Percentiles rank a stretch among this genome's conserved stretches.
Evolutionary conservation across 2,797 vertebrate species (phyloP).

Genomic region (Enoplosus armatus): DNA sequence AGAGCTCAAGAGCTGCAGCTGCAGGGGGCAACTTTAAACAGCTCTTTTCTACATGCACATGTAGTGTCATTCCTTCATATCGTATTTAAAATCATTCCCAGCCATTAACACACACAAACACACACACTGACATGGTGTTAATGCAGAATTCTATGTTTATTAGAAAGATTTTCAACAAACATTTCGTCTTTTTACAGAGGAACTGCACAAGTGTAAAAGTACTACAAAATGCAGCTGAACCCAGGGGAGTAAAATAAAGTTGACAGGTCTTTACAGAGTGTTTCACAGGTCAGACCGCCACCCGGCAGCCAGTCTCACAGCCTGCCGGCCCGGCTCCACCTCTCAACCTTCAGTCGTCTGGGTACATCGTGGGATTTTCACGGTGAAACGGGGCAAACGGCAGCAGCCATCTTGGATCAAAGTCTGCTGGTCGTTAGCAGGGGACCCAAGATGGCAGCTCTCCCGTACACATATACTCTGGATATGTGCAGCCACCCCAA

Average conservation of each 20-base stretch:
- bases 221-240: constrained; percentile 71
- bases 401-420: constrained; percentile 53
- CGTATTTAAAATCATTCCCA: background rate
- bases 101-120: constrained; percentile 13
- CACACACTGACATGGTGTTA: constrained; percentile 45
- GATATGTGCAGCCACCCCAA: constrained; percentile 33
- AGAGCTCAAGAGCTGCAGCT: background rate
- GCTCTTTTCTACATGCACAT: background rate
- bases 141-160: constrained; percentile 88
- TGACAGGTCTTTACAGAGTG: constrained; percentile 42
- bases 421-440: constrained; percentile 35
- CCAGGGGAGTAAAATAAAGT: constrained; percentile 36
- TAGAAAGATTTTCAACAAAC: constrained; percentile 81
- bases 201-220: constrained; percentile 74
- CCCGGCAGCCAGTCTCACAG: constrained; percentile 21
- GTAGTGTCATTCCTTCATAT: background rate
- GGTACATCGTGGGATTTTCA: constrained; percentile 14
- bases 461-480: constrained; percentile 22
- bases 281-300: constrained; percentile 26
- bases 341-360: background rate
- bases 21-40: background rate
- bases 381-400: constrained; percentile 18
- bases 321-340: background rate
- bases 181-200: constrained; percentile 75
- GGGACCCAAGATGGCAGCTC: constrained; percentile 52